Evolutionary conservation across 2,113 vertebrate genomes (phyloP).

Genomic region (Takifugu flavidus): DNA sequence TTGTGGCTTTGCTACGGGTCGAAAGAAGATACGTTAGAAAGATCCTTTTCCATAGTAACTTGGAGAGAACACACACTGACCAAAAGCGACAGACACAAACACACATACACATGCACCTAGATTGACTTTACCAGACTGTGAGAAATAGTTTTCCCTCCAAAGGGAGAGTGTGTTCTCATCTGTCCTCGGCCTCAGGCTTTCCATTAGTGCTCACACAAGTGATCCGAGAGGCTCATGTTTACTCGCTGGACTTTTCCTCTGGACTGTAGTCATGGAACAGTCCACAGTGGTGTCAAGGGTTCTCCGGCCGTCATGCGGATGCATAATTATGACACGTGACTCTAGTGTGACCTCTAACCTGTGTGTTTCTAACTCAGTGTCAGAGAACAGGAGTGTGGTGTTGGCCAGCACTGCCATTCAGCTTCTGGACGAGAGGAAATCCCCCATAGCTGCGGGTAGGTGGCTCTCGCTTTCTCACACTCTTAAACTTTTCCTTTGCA

Average conservation of each 20-base stretch:
- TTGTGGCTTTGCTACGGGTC: constrained; percentile 66
- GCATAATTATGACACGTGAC: constrained; percentile 27
- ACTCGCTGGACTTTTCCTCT: constrained; percentile 41
- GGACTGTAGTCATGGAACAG: constrained; percentile 40
- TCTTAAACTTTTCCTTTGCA: constrained; percentile 8
- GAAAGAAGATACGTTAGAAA: constrained; percentile 63
- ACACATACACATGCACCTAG: constrained; percentile 32
- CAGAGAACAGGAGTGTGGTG: constrained; percentile 92
- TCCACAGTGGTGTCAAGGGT: constrained; percentile 34
- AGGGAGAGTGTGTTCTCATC: constrained; percentile 50
- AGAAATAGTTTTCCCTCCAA: constrained; percentile 36
- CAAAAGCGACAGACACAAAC: constrained; percentile 23
- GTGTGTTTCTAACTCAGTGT: constrained; percentile 65
- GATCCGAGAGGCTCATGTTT: constrained; percentile 66
- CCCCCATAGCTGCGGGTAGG: constrained; percentile 95
- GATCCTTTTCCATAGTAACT: constrained; percentile 56
- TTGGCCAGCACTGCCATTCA: constrained; percentile 95
- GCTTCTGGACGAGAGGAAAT: constrained; percentile 94
- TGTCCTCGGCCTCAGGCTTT: constrained; percentile 52
- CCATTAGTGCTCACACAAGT: constrained; percentile 65
- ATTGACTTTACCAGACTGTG: constrained; percentile 35
- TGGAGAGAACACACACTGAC: constrained; percentile 45
- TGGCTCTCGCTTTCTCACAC: constrained; percentile 25
- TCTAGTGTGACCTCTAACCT: constrained; percentile 31
- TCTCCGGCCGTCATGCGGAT: constrained; percentile 31